Conservation (phyloP, 2,113 vertebrate genomes). For the Crocuta crocuta region DNA sequence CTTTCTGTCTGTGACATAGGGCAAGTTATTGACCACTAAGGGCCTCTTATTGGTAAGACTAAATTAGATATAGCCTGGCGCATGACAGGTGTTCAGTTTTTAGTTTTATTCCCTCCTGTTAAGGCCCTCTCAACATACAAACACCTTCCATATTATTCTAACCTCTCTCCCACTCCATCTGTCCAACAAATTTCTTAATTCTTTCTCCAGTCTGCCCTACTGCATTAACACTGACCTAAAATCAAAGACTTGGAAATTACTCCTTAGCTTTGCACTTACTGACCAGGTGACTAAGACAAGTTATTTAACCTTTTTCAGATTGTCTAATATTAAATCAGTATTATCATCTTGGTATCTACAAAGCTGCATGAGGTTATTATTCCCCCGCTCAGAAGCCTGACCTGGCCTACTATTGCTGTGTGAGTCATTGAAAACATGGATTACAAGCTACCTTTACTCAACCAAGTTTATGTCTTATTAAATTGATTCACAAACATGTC, state of each 20-base stretch:
- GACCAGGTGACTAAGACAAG: background rate
- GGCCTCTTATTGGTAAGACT: background rate
- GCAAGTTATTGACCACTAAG: background rate
- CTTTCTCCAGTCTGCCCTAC: background rate
- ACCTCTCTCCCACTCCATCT: background rate
- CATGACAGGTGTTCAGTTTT: background rate
- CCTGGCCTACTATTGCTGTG: background rate
- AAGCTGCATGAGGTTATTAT: background rate
- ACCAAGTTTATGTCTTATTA: slow-evolving; percentile 36
- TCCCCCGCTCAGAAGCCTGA: background rate
- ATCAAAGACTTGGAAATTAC: background rate
- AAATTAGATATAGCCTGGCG: background rate
- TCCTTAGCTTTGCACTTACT: slow-evolving; percentile 2
- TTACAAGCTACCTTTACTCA: slow-evolving; percentile 37
- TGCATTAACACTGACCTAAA: background rate
- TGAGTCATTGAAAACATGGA: slow-evolving; percentile 56
- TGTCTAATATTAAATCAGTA: background rate
- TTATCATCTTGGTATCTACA: background rate
- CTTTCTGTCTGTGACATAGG: background rate
- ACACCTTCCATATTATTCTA: background rate
- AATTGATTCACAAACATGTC: slow-evolving; percentile 41
- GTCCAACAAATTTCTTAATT: background rate
- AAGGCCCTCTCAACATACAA: background rate
- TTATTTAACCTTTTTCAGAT: background rate
- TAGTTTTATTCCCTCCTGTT: background rate